Evolutionary conservation across 2,888 invertebrate species (phyloP), one percentile per base, ranked within the genome.

Genomic region (Apodemia mormo): DNA sequence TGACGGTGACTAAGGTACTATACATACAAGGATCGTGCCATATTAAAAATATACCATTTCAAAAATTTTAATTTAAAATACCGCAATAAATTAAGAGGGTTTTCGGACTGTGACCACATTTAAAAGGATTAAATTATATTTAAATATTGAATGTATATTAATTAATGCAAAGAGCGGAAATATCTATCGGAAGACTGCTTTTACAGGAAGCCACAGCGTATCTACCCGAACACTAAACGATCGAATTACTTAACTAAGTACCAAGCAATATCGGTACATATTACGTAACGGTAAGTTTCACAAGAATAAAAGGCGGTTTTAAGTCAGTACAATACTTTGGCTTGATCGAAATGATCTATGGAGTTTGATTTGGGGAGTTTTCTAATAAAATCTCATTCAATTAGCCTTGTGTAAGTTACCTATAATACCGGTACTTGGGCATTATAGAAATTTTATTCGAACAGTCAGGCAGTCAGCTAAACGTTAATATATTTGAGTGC

Each of bases 161-260:
- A 52, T 75, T 73, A 92, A 92, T 90, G 90, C 91, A 88, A 86
- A 84, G 77, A 88, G 87, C 87, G 86, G 90, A 90, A 90, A 91
- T 83, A 92, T 84, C 90, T 92, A 92, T 89, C 91, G 93, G 93
- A 93, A 93, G 93, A 93, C 93, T 90, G 91, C 85, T 86, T 88
- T 92, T 83, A 88, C 86, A 91, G 93, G 92, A 93, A 93, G 92
- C 92, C 92, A 92, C 88, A 84, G 87, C 86, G 87, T 87, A 54
- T 54, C 54, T 54, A 86, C 81, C 84, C 88, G 85, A 88, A 88
- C 88, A 86, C 87, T 87, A 88, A 82, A 86, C 84, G 85, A 87
- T 85, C 85, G 83, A 81, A 80, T 80, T 85, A 86, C 91, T 89
- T 90, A 90, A 85, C 91, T 92, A 90, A 87, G 88, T 88, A 89